Base-by-base conservation (phyloP, 2,888 invertebrate species). In the Phortica okadai region DNA sequence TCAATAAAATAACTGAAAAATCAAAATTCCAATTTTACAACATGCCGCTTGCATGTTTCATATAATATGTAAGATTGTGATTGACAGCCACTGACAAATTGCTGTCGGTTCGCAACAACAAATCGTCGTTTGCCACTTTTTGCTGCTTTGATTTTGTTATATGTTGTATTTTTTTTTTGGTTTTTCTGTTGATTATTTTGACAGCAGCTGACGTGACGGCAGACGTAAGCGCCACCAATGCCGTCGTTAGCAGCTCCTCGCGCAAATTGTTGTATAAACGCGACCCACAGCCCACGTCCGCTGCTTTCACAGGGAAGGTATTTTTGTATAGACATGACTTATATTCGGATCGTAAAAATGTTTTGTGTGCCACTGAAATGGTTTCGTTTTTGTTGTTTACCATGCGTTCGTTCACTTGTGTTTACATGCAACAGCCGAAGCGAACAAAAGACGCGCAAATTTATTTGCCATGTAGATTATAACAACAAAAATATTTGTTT, bases 271-370 rank as follows among this genome's bases (percentile, higher is more conserved):
- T 7, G 7, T 69, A 69, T 45, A 69, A 69, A 41, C 14, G n/a
- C 69, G 11, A 10, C 42, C 16, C 45, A 45, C n/a, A 6, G 33
- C 42, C 16, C 45, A 45, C n/a, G n/a, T 8, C 14, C 14, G 44
- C 7, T 41, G 50, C 50, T 6, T 6, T 50, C 1, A 16, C 41
- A 14, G 11, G n/a, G 5, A 45, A 56, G 14, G 33, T 70, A 21
- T 50, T 16, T 21, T 14, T 54, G 16, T 56, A 50, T 58, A 58
- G 33, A 33, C 41, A 58, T 77, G 75, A 74, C 75, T 74, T 76
- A 74, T 66, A 74, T 74, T 78, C 21, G 50, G 81, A 80, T 85
- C 85, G 83, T 84, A 82, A 82, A 85, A 83, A 81, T 80, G 83
- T 62, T 62, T 62, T 25, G 16, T 62, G 25, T 62, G 62, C 16